Evolutionary conservation across 2,113 vertebrate genomes (phyloP).

Genomic region (Ictalurus furcatus): DNA sequence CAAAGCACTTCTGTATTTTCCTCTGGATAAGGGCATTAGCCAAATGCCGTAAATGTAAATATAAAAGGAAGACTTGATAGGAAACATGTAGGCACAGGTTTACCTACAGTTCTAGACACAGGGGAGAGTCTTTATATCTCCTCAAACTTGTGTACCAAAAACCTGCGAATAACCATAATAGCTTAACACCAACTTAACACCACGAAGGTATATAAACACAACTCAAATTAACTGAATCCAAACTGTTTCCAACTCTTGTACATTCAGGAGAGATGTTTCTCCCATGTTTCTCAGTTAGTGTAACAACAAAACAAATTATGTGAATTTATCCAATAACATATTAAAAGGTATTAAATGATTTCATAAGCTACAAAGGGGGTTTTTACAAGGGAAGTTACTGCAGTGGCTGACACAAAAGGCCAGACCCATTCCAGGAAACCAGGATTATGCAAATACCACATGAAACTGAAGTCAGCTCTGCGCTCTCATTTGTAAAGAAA

Average conservation of each 20-base stretch:
- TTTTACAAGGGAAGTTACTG: not conserved
- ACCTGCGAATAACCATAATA: not conserved
- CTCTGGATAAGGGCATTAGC: too few relatives aligned
- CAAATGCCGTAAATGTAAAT: too few relatives aligned
- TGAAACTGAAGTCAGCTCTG: constrained; percentile 37
- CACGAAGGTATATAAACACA: not conserved
- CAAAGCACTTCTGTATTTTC: too few relatives aligned
- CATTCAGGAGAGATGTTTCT: not conserved
- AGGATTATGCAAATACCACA: constrained; percentile 37
- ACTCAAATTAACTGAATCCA: not conserved
- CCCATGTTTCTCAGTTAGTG: not conserved
- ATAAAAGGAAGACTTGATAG: not conserved
- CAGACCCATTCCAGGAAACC: constrained; percentile 40
- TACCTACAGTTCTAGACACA: not conserved
- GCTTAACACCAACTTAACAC: not conserved
- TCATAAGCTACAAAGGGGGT: not conserved
- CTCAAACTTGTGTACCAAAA: not conserved
- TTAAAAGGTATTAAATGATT: too few relatives aligned
- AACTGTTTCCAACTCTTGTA: not conserved
- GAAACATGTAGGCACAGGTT: constrained; percentile 34
- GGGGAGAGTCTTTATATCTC: constrained; percentile 21
- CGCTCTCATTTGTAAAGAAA: constrained; percentile 33
- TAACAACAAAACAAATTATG: not conserved
- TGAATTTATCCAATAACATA: not conserved
- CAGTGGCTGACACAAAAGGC: constrained; percentile 4